These are phyloP conservation scores for Chaetoderma sp. DNA, from an alignment of 2,888 invertebrate genomes.

Conservation along the genomic window DNA sequence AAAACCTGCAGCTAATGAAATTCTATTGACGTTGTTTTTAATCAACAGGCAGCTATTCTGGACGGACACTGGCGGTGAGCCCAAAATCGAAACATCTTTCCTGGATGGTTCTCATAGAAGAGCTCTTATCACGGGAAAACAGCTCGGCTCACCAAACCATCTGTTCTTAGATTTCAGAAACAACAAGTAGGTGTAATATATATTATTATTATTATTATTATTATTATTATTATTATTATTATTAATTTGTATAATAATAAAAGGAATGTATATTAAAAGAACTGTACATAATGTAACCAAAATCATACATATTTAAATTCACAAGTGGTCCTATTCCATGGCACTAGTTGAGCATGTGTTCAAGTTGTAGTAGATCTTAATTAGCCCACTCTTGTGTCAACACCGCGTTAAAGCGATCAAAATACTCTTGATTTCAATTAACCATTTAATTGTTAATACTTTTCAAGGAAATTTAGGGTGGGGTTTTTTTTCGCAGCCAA, in stretches of 20 bases:
- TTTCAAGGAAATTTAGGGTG: too few species aligned
- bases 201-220: neutral
- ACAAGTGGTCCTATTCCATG: too few species aligned
- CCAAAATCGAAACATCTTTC: conserved; percentile 84
- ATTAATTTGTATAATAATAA: neutral
- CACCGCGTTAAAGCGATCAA: too few species aligned
- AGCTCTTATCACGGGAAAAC: conserved; percentile 63
- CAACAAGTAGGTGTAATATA: conserved; percentile 43
- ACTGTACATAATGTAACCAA: too few species aligned
- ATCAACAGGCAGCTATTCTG: conserved; percentile 83
- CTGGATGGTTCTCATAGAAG: conserved; percentile 85
- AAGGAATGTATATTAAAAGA: neutral
- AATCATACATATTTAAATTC: too few species aligned
- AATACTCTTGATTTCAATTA: too few species aligned
- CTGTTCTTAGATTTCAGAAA: conserved; percentile 78
- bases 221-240: neutral
- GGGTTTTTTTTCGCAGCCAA: too few species aligned
- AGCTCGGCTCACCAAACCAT: conserved; percentile 80
- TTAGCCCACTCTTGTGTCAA: too few species aligned
- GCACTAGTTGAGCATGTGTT: too few species aligned
- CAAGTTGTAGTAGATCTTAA: too few species aligned
- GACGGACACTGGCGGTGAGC: conserved; percentile 85
- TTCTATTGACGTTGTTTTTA: neutral
- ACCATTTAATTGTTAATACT: too few species aligned
- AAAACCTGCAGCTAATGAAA: neutral